Evolutionary conservation across 2,113 vertebrate genomes (phyloP), one percentile per base, ranked within the genome.

Genomic region (Cynopterus brachyotis): DNA sequence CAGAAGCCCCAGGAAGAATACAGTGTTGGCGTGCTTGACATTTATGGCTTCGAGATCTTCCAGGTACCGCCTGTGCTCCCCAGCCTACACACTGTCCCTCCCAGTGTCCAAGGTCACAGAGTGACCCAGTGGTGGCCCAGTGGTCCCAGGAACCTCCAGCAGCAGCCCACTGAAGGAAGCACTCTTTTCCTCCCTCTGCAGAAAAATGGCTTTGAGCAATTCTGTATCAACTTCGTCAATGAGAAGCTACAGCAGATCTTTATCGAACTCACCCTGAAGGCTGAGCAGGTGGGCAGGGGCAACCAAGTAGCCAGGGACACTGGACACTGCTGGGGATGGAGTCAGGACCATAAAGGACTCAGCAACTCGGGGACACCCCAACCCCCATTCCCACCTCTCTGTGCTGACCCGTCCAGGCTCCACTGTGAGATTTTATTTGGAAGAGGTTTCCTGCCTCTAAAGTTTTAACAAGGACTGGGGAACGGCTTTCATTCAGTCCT

Each of bases 171-270:
- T 89, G 11, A 97, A 5, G 10, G 24, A 28, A 3, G 28, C 30
- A 32, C 20, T 4, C 80, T 28, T 70, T 47, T 24, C 47, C 4
- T 93, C 50, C 88, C 64, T 87, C 16, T 3, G 9, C 98, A 99
- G 99, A 99, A 97, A 98, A 99, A 99, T 0, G 99, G 99, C 69
- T 99, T 99, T 81, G 99, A 99, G 97, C 99, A 99, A 96, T 99
- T 99, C 98, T 99, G 99, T 93, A 99, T 99, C 96, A 99, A 99
- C 98, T 99, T 99, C 90, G 99, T 99, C 95, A 99, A 99, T 0
- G 99, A 99, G 98, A 99, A 99, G 95, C 98, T 99, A 53, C 99
- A 99, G 90, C 99, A 99, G 97, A 99, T 99, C 98, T 99, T 99
- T 89, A 99, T 99, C 3, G 99, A 99, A 95, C 98, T 99, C 97